phyloP scores from a whole-genome alignment of 2,113 vertebrate species.

The Puffinus mauretanicus region DNA sequence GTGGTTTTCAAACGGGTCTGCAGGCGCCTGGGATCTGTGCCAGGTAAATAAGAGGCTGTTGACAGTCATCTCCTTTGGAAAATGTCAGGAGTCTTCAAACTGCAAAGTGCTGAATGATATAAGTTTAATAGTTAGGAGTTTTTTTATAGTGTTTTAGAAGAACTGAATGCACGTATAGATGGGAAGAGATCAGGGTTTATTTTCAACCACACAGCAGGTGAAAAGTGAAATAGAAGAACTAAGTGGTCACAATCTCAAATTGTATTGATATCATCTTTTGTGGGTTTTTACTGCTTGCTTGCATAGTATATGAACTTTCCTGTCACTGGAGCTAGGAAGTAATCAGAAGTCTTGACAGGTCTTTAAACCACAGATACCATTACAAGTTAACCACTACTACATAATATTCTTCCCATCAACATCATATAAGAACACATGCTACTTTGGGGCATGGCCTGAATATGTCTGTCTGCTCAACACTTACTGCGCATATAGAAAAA shows the following conservation, averaged over 20 bases:
- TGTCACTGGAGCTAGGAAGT: constrained; percentile 41
- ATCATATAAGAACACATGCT: not conserved
- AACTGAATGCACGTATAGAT: not conserved
- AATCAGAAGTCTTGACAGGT: constrained; percentile 60
- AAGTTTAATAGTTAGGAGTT: not conserved
- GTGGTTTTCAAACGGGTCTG: not conserved
- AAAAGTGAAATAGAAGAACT: not conserved
- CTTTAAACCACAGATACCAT: constrained; percentile 69
- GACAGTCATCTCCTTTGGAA: not conserved
- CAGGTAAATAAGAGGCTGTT: not conserved
- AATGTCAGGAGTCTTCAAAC: not conserved
- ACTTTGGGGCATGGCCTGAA: not conserved
- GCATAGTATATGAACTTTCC: constrained; percentile 51
- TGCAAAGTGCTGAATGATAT: not conserved
- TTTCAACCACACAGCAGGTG: not conserved
- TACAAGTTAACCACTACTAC: constrained; percentile 64
- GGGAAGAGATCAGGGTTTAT: not conserved
- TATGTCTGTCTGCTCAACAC: not conserved
- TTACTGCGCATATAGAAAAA: not conserved
- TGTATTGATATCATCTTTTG: not conserved
- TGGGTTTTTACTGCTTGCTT: constrained; percentile 29
- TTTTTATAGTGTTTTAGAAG: not conserved
- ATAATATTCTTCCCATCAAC: constrained; percentile 41
- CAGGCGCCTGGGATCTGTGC: not conserved
- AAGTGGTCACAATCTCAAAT: not conserved